These are phyloP conservation scores for Tillus elongatus DNA, from an alignment of 2,888 invertebrate genomes.

Conservation along the genomic window DNA sequence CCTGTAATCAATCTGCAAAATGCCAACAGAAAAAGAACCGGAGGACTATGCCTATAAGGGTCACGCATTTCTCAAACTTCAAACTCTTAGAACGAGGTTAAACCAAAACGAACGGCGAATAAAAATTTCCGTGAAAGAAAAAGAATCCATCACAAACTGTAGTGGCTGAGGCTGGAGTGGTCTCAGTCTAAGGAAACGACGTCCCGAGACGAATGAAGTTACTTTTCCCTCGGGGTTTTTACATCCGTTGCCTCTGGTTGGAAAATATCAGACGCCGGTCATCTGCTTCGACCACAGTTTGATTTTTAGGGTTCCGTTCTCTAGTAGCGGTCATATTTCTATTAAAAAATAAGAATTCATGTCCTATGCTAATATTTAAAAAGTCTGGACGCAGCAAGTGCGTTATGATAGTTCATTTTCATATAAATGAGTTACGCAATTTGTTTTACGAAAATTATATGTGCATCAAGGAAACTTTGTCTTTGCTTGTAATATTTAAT, in stretches of 20 bases:
- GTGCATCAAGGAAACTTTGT: too few species aligned
- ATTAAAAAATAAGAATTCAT: too few species aligned
- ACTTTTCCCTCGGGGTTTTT: neutral
- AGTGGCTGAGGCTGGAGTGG: neutral
- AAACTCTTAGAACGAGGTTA: neutral
- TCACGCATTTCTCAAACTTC: neutral
- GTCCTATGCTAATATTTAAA: too few species aligned
- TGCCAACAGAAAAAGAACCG: neutral
- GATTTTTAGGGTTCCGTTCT: too few species aligned
- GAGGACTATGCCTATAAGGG: neutral
- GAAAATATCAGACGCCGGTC: neutral
- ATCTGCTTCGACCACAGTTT: too few species aligned
- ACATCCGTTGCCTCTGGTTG: too few species aligned
- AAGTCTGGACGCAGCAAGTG: too few species aligned
- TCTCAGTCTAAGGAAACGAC: conserved; percentile 4
- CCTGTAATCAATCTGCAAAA: conserved; percentile 3
- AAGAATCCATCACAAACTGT: neutral
- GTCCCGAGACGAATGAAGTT: conserved; percentile 2
- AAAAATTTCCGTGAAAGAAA: conserved; percentile 3
- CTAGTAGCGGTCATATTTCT: too few species aligned
- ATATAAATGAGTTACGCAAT: too few species aligned
- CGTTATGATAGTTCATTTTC: too few species aligned
- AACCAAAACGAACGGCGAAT: conserved; percentile 3
- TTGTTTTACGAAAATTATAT: too few species aligned
- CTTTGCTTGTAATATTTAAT: too few species aligned